These are phyloP conservation scores for Tipula unca DNA, from an alignment of 2,888 invertebrate genomes.

Conservation along the genomic window DNA sequence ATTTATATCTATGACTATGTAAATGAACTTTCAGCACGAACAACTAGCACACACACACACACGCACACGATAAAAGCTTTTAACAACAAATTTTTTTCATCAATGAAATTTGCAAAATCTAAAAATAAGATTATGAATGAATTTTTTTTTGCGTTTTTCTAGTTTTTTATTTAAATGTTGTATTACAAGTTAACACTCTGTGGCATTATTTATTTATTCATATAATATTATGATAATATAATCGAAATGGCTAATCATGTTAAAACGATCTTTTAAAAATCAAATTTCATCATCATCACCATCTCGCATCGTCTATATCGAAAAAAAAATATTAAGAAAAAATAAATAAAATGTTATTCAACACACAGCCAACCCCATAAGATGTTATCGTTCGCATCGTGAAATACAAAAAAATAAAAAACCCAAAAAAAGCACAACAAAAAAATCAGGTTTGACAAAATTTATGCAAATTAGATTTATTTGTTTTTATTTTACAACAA, in stretches of 20 bases:
- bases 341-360: background rate
- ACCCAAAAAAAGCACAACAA: background rate
- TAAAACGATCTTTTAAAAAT: background rate
- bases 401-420: background rate
- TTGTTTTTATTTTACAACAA: slow-evolving; percentile 14
- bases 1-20: too few species aligned
- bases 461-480: slow-evolving; percentile 14
- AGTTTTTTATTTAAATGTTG: background rate
- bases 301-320: background rate
- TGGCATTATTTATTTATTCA: background rate
- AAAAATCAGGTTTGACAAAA: background rate
- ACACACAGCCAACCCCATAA: background rate
- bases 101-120: background rate
- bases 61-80: background rate
- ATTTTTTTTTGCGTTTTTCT: background rate
- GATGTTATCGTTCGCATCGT: background rate
- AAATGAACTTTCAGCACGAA: background rate
- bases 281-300: background rate
- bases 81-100: background rate
- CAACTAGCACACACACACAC: background rate
- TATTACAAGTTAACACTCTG: background rate
- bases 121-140: background rate
- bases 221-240: background rate
- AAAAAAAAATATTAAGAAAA: background rate
- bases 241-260: background rate